These are phyloP conservation scores for Cynocephalus volans DNA, from an alignment of 2,113 vertebrate species.

Conservation along the genomic window DNA sequence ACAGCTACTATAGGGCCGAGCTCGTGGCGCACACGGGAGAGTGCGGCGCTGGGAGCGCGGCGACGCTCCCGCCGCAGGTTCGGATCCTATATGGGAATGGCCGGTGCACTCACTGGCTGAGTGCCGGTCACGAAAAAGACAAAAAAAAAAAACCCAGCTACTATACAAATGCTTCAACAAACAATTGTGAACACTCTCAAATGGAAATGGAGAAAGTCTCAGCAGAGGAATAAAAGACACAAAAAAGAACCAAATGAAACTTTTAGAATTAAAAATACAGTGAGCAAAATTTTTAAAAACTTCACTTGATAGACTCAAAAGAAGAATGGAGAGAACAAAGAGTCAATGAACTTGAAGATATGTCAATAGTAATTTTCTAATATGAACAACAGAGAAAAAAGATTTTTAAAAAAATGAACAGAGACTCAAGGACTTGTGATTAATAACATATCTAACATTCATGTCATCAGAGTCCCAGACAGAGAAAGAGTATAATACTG, in stretches of 20 bases:
- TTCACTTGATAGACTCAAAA: neutral
- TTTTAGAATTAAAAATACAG: neutral
- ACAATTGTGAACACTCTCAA: constrained; percentile 18
- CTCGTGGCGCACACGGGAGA: too few relatives aligned
- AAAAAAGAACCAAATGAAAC: constrained; percentile 1
- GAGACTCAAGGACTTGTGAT: neutral
- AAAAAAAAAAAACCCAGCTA: too few relatives aligned
- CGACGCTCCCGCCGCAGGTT: too few relatives aligned
- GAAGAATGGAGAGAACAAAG: neutral
- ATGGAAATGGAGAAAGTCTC: neutral
- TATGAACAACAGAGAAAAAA: neutral
- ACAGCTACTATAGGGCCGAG: constrained; percentile 12
- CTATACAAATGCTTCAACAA: constrained; percentile 33
- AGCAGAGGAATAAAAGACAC: neutral
- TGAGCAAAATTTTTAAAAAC: neutral
- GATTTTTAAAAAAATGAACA: constrained; percentile 36
- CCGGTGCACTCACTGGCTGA: too few relatives aligned
- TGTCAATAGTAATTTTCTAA: neutral
- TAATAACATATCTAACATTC: neutral
- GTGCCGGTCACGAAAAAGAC: too few relatives aligned
- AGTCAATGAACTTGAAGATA: constrained; percentile 1
- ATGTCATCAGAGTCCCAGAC: neutral
- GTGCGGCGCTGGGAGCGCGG: too few relatives aligned
- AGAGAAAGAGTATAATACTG: neutral
- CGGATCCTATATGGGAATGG: too few relatives aligned